Base-by-base conservation (phyloP, 2,888 invertebrate species). In the Mythimna pallens region DNA sequence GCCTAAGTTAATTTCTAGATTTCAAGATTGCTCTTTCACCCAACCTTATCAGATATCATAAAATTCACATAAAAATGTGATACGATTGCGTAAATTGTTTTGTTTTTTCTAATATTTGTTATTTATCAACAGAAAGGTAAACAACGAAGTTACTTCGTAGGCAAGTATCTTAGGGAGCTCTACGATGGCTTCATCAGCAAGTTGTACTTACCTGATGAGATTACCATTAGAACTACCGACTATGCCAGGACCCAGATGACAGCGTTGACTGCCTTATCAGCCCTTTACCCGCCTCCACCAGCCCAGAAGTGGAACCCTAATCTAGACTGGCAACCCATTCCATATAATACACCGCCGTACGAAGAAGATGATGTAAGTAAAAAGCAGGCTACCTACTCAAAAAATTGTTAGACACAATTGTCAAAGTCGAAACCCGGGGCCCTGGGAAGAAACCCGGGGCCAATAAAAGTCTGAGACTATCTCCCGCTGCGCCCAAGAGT, bases 231-330 rank as follows among this genome's bases (percentile, higher is more conserved):
- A 36, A 97, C 97, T 52, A 98, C 98, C 0, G 97, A 97, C 89
- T 97, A 96, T 88, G 97, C 97, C 68, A 96, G 98, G 64, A 98
- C 98, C 0, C 97, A 98, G 92, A 98, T 98, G 97, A 97, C 98
- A 6, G 97, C 97, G 0, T 94, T 97, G 76, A 93, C 97, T 40
- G 97, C 97, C 6, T 92, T 98, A 73, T 97, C 98, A 2, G 98
- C 97, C 0, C 88, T 98, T 36, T 98, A 97, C 90, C 97, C 97
- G 4, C 97, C 98, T 0, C 88, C 90, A 22, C 91, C 89, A 0
- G 88, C 93, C 2, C 97, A 97, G 87, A 92, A 88, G 76, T 97
- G 97, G 97, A 97, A 97, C 78, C 89, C 93, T 0, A 87, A 92
- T 30, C 86, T 98, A 54, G 89, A 95, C 65, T 98, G 98, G 98